phyloP scores from a whole-genome alignment of 2,888 invertebrate species.

The Kryphioiulus occultus region DNA sequence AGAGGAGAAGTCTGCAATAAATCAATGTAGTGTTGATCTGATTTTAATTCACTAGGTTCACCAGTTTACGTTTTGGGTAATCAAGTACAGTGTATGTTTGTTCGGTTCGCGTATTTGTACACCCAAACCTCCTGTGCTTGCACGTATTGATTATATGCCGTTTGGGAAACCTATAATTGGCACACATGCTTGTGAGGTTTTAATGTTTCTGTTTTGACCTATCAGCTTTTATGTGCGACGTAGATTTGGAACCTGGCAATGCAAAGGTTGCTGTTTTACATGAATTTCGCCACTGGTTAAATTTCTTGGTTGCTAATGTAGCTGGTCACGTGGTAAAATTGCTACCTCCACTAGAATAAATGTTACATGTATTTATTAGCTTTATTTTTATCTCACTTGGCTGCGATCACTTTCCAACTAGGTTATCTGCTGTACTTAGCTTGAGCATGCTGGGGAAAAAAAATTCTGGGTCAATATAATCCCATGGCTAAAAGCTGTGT shows the following conservation, averaged over 20 bases:
- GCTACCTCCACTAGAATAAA: background rate
- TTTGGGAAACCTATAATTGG: background rate
- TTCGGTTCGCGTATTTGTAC: no score
- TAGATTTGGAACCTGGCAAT: background rate
- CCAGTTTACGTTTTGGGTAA: background rate
- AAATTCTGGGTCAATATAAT: background rate
- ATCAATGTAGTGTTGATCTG: no score
- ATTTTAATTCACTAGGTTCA: background rate
- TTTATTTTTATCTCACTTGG: conserved; percentile 6
- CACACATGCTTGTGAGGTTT: background rate
- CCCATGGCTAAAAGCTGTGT: background rate
- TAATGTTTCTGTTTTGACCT: background rate
- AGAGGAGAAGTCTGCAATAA: no score
- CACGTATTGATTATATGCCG: background rate
- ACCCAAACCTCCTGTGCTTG: background rate
- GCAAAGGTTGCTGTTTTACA: background rate
- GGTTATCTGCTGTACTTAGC: background rate
- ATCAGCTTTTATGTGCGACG: background rate
- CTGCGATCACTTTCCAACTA: conserved; percentile 1
- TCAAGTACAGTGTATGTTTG: no score
- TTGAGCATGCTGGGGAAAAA: background rate
- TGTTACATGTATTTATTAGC: conserved; percentile 17
- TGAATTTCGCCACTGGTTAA: background rate
- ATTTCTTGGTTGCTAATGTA: conserved; percentile 18
- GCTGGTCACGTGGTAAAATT: background rate